phyloP scores from a whole-genome alignment of 2,888 invertebrate genomes.

The Scaeva pyrastri region DNA sequence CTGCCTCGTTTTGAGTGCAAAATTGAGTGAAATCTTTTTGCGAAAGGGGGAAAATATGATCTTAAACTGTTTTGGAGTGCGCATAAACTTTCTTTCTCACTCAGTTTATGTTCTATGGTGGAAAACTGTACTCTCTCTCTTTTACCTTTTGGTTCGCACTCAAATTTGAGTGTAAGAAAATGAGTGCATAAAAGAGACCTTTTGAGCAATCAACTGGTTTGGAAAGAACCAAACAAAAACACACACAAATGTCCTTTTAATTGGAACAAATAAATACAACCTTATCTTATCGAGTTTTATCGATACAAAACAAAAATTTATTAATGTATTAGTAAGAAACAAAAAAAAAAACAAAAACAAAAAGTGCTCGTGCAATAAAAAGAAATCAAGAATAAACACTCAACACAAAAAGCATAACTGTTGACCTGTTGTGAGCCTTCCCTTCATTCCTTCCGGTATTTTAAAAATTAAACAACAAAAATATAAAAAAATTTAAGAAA shows the following conservation, averaged over 20 bases:
- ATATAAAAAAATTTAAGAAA: constrained; percentile 7
- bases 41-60: background rate
- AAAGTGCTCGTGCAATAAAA: constrained; percentile 73
- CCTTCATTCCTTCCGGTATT: constrained; percentile 60
- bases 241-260: constrained; percentile 35
- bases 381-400: constrained; percentile 27
- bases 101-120: background rate
- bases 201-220: background rate
- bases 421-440: constrained; percentile 57
- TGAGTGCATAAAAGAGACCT: too few species aligned
- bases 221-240: background rate
- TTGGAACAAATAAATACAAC: constrained; percentile 53
- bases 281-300: constrained; percentile 73
- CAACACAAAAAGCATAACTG: constrained; percentile 54
- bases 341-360: constrained; percentile 45
- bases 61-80: background rate
- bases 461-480: constrained; percentile 1
- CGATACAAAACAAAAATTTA: constrained; percentile 57
- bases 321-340: constrained; percentile 61
- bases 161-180: constrained; percentile 12
- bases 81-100: background rate
- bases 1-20: background rate
- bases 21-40: background rate
- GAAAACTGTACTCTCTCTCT: too few species aligned
- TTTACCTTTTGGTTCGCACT: background rate